Base-by-base conservation (phyloP, 2,888 invertebrate genomes). In the Acanthosepion lycidas region DNA sequence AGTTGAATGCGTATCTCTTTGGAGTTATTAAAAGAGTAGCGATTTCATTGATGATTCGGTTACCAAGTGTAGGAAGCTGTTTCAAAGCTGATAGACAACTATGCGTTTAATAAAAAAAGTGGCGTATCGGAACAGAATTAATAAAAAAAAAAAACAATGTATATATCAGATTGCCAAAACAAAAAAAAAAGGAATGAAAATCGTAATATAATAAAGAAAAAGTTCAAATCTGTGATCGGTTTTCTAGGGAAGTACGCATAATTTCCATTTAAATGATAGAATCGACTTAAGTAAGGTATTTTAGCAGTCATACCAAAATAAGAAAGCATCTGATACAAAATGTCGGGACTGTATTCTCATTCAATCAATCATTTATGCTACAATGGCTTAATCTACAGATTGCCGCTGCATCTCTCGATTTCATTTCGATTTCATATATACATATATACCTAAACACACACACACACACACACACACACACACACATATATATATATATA, bases 221-320 rank as follows among this genome's bases (percentile, higher is more conserved):
- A 28, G 78, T 78, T 78, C 12, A 28, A 92, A 12, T 28, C 51
- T 92, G 51, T 28, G 28, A 92, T 51, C 28, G 8, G 9, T 92
- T 92, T 51, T 92, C 12, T 12, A 9, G 48, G 12, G 92, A 51
- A 28, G 49, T 51, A n/a, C 15, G 92, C 51, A 28, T 51, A 49
- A 92, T 49, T 51, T 51, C 92, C 51, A 92, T 49, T 51, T 51
- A 92, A 51, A 92, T 51, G 51, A 51, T 51, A 92, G 49, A 49
- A 92, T 15, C 92, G 92, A n/a, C 78, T 78, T 78, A 78, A 78
- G 28, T 78, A n/a, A 78, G 78, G 78, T 78, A 78, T 78, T 78
- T 78, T 78, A 78, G n/a, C 78, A 78, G 78, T 78, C n/a, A n/a
- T 78, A 78, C 12, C 78, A 15, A 78, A n/a, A 78, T 28, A n/a